phyloP scores from a whole-genome alignment of 2,888 invertebrate species.

The Eilema sororculum region DNA sequence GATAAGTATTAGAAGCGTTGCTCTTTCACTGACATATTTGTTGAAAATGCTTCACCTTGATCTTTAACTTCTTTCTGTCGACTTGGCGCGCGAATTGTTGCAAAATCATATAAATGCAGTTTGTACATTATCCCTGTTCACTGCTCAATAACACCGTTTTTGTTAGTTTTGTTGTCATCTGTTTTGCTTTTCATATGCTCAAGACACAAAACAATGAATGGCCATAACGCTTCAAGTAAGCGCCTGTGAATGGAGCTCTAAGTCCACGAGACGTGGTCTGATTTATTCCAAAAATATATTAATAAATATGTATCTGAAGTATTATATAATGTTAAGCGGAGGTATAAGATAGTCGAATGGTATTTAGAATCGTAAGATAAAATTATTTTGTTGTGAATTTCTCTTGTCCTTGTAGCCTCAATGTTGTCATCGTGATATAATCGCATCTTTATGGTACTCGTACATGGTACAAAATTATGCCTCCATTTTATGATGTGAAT shows the following conservation, averaged over 20 bases:
- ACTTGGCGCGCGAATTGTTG: slow-evolving; percentile 12
- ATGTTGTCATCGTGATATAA: slow-evolving; percentile 28
- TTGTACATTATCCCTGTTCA: not conserved
- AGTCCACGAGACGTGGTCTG: slow-evolving; percentile 32
- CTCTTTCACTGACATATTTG: slow-evolving; percentile 9
- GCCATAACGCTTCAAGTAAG: not conserved
- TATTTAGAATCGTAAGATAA: slow-evolving; percentile 38
- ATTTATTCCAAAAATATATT: slow-evolving; percentile 48
- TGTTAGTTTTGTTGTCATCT: not conserved
- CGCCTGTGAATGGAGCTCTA: slow-evolving; percentile 23
- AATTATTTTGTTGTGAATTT: slow-evolving; percentile 44
- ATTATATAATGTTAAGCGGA: slow-evolving; percentile 22
- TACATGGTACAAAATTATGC: not conserved
- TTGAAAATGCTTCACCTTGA: slow-evolving; percentile 10
- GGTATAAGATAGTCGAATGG: not conserved
- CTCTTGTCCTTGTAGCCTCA: slow-evolving; percentile 35
- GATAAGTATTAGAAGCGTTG: slow-evolving; percentile 13
- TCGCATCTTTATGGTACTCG: no score
- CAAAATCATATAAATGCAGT: slow-evolving; percentile 6
- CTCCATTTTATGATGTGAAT: not conserved
- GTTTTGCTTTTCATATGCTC: not conserved
- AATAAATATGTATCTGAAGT: slow-evolving; percentile 34
- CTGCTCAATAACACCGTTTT: not conserved
- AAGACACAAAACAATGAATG: not conserved
- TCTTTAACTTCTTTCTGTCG: slow-evolving; percentile 12